Base-by-base conservation (phyloP, 2,113 vertebrate species). In the Gobiocypris rarus region DNA sequence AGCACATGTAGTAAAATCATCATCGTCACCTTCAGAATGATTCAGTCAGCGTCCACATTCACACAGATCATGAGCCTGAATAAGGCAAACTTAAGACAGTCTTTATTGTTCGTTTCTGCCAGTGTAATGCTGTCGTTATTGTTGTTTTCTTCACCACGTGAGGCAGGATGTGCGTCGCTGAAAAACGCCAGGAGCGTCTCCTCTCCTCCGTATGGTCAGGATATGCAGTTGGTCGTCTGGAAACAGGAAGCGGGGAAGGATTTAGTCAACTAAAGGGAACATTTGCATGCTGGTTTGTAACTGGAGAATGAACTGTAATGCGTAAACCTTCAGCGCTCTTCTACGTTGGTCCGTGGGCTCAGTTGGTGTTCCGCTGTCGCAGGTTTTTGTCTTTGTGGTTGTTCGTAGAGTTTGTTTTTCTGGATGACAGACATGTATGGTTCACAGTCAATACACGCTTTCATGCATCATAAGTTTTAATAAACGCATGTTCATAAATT, bases 361-460 rank as follows among this genome's bases (percentile, higher is more conserved):
- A 99, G 94, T 99, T 99, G 92, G 95, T 96, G 94, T 98, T 99
- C 95, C 98, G 96, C 95, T 99, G 98, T 89, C 98, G 97, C 93
- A 99, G 94, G 93, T 97, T 99, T 96, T 99, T 99, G 93, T 99
- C 97, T 96, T 99, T 99, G 92, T 99, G 97, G 94, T 99, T 99
- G 95, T 99, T 99, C 92, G 98, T 99, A 89, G 97, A 99, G 94
- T 99, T 99, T 87, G 96, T 98, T 97, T 99, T 99, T 95, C 98
- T 99, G 90, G 26, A 67, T 75, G 85, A 87, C 34, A 83, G 87
- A 48, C 19, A 3, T 54, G 15, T 43, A 43, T 3, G 13, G n/a
- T 19, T 54, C 50, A 54, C 50, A 54, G 6, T 54, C 17, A 19
- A 54, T 11, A 45, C 22, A 76, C 10, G 38, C 17, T 9, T 28